Evolutionary conservation across 2,888 invertebrate genomes (phyloP), one percentile per base, ranked within the genome.

Genomic region (Mamestra brassicae): DNA sequence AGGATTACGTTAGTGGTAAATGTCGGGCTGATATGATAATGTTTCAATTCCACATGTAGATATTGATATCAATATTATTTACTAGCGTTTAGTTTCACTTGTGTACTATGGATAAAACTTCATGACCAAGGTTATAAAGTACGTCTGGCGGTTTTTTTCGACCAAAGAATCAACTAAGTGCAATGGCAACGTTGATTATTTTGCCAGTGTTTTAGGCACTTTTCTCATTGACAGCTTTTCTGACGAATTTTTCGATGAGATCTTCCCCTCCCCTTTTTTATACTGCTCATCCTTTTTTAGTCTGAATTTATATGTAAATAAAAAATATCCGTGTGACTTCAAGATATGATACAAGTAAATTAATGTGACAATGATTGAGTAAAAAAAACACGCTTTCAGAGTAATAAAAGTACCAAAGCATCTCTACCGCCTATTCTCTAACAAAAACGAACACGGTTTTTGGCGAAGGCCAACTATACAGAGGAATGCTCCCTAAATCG

Each of bases 1-100:
- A 34, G 78, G 71, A 78, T 78, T 78, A 76, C n/a, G 45, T 45
- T 38, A 34, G 60, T 54, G 15, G 58, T 76, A 47, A 70, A 76
- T 71, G 54, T 54, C 45, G 2, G 13, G 26, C 42, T 8, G 58
- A 69, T 69, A 75, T 45, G 69, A 68, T 69, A 69, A 75, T 67
- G 42, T 75, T 76, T 36, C 42, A 4, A 15, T 17, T 67, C 17
- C 17, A 50, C 38, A 55, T 55, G 11, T 34, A 38, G 13, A 75
- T 74, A 57, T 38, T 57, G 36, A 76, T 67, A 52, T 34, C 26
- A 55, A 11, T 55, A 34, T 50, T 17, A 47, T n/a, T 63, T 26
- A 11, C 17, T 55, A 6, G 17, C 8, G 1, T 4, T 1, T 13
- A 11, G 15, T 13, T 50, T 15, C 4, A 36, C n/a, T 61, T 11